phyloP scores from a whole-genome alignment of 2,797 vertebrate genomes.

The Danio choprae region DNA sequence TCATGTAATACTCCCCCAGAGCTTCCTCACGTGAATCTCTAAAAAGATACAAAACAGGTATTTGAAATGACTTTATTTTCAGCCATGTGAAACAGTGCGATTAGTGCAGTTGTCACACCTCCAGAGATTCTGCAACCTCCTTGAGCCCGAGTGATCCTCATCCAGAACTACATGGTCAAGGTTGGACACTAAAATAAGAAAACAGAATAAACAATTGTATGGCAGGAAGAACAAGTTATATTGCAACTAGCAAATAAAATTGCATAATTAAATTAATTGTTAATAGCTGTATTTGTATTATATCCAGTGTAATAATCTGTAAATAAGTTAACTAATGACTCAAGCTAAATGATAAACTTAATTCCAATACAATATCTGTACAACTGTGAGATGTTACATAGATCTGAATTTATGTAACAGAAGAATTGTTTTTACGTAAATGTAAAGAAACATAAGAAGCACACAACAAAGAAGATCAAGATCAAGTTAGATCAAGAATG shows the following conservation, averaged over 20 bases:
- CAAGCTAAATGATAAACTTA: background rate
- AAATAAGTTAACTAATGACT: background rate
- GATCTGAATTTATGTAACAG: no score
- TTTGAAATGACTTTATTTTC: background rate
- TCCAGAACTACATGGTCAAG: constrained; percentile 90
- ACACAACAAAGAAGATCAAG: no score
- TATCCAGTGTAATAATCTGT: background rate
- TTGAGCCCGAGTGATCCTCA: constrained; percentile 91
- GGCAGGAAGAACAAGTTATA: background rate
- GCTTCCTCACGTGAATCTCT: constrained; percentile 95
- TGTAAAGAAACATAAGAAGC: no score
- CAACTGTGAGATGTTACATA: no score
- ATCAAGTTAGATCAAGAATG: no score
- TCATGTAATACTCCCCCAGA: constrained; percentile 96
- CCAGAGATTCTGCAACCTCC: constrained; percentile 93
- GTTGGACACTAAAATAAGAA: constrained; percentile 82
- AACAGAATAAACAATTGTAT: background rate
- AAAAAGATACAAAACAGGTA: constrained; percentile 10
- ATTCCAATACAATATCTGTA: no score
- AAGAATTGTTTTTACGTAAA: no score
- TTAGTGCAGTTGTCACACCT: constrained; percentile 72
- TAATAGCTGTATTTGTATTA: background rate
- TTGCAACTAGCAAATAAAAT: background rate
- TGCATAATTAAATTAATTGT: background rate
- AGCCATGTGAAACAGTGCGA: background rate